phyloP scores from a whole-genome alignment of 2,888 invertebrate genomes.

The Synanthedon tipuliformis region DNA sequence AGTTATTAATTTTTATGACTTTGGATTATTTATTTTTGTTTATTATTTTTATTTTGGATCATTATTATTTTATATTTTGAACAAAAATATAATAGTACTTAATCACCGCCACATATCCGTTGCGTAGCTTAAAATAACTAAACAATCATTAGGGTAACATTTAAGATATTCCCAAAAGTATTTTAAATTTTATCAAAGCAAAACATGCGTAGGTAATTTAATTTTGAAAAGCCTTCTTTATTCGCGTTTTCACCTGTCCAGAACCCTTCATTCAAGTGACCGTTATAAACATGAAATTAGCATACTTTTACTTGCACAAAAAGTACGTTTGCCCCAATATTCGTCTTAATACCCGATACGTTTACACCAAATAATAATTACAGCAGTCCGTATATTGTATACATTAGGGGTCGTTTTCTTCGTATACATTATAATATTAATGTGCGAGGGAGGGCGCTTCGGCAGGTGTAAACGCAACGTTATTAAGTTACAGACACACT shows the following conservation, averaged over 20 bases:
- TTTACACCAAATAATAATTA: constrained; percentile 67
- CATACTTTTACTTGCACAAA: constrained; percentile 50
- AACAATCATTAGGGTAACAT: too few relatives aligned
- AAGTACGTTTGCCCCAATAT: constrained; percentile 47
- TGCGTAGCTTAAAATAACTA: too few relatives aligned
- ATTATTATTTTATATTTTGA: too few relatives aligned
- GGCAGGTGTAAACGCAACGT: constrained; percentile 48
- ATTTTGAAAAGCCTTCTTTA: constrained; percentile 43
- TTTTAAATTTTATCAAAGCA: background rate
- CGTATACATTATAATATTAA: constrained; percentile 59
- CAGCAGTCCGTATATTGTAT: constrained; percentile 47
- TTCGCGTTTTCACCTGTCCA: constrained; percentile 48
- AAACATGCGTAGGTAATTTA: background rate
- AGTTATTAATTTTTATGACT: too few relatives aligned
- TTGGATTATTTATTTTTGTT: too few relatives aligned
- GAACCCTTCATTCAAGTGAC: constrained; percentile 18
- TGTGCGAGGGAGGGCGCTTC: constrained; percentile 30
- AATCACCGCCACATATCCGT: too few relatives aligned
- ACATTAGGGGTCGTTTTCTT: constrained; percentile 48
- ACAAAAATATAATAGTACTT: too few relatives aligned
- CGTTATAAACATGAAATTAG: constrained; percentile 31
- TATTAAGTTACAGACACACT: constrained; percentile 54
- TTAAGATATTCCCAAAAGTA: too few relatives aligned
- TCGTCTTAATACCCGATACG: constrained; percentile 52
- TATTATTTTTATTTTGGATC: too few relatives aligned